These are phyloP conservation scores for Agrochola lychnidis DNA, from an alignment of 2,888 invertebrate species.

Conservation along the genomic window DNA sequence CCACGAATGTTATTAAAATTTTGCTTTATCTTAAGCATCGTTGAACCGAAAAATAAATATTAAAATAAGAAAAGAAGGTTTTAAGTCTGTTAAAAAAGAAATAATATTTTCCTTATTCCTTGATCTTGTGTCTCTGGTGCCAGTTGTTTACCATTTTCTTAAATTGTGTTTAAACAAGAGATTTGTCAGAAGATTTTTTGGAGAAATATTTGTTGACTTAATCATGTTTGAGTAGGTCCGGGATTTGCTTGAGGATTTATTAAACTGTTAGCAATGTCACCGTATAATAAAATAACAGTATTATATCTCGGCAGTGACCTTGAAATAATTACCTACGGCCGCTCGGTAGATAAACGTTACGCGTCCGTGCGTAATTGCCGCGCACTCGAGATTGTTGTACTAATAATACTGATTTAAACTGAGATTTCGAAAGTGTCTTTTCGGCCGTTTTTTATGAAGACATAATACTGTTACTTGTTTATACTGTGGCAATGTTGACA, in stretches of 20 bases:
- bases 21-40: slow-evolving; percentile 37
- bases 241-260: slow-evolving; percentile 25
- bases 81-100: slow-evolving; percentile 16
- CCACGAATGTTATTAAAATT: slow-evolving; percentile 45
- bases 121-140: slow-evolving; percentile 35
- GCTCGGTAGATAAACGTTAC: no score
- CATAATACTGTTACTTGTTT: no score
- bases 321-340: no score
- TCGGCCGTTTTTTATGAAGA: no score
- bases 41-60: slow-evolving; percentile 53
- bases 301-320: no score
- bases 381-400: no score
- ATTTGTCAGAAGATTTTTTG: slow-evolving; percentile 22
- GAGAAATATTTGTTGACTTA: slow-evolving; percentile 34
- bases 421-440: no score
- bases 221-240: slow-evolving; percentile 24
- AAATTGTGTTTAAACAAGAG: slow-evolving; percentile 37
- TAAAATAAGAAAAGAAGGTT: slow-evolving; percentile 21
- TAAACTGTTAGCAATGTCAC: slow-evolving; percentile 1
- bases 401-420: no score
- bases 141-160: slow-evolving; percentile 41
- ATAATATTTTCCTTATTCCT: slow-evolving; percentile 21
- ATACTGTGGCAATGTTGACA: not conserved
- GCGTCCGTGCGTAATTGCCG: no score
- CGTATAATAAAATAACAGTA: no score